These are phyloP conservation scores for Lanistes nyassanus DNA, from an alignment of 1,140 invertebrate species.

Conservation along the genomic window DNA sequence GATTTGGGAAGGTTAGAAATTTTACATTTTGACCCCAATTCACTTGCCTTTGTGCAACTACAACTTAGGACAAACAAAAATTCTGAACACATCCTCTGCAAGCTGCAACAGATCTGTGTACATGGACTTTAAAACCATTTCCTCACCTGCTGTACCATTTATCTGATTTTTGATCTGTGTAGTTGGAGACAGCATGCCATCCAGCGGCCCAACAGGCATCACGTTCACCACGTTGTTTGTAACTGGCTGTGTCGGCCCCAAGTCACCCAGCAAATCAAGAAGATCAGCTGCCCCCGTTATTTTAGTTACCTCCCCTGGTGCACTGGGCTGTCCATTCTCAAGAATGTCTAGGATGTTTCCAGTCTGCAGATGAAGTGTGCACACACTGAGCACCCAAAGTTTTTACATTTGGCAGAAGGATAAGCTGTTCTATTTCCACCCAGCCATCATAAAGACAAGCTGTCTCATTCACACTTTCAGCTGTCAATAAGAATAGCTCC, in stretches of 20 bases:
- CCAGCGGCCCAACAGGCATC: constrained; percentile 24
- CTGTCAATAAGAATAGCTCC: no score
- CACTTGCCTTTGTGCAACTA: no score
- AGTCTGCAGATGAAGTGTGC: constrained; percentile 46
- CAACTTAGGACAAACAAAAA: no score
- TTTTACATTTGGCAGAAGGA: no score
- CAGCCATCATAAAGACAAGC: no score
- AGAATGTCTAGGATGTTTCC: constrained; percentile 64
- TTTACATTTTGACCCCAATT: no score
- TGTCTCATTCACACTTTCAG: no score
- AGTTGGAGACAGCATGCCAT: constrained; percentile 38
- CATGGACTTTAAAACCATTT: background rate
- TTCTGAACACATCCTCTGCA: background rate
- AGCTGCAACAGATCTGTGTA: no score
- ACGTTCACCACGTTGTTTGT: constrained; percentile 14
- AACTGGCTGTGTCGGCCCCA: constrained; percentile 43
- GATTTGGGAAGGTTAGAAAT: no score
- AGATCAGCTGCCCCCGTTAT: constrained; percentile 73
- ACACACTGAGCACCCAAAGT: background rate
- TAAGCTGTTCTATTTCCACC: no score
- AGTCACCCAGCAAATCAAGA: constrained; percentile 83
- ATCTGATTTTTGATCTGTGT: constrained; percentile 37
- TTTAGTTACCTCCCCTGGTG: constrained; percentile 41
- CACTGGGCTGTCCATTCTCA: constrained; percentile 42
- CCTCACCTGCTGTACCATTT: constrained; percentile 50